phyloP scores from a whole-genome alignment of 2,797 vertebrate genomes.

The Eremophila alpestris region DNA sequence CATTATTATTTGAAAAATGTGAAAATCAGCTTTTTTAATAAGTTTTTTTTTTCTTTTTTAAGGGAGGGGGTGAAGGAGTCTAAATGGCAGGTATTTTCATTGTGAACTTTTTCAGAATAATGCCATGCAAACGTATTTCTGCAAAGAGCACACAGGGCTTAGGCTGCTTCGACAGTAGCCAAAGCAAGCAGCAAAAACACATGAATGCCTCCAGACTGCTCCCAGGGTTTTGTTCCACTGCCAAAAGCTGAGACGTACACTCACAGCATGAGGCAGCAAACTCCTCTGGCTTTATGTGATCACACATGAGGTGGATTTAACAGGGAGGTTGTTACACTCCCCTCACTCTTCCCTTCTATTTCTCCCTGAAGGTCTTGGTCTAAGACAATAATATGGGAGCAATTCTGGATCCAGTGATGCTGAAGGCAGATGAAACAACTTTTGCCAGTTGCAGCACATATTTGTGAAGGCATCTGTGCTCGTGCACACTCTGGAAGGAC shows the following conservation, averaged over 20 bases:
- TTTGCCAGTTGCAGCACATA: not conserved
- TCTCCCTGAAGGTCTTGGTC: not conserved
- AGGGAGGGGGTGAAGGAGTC: not conserved
- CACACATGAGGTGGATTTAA: not conserved
- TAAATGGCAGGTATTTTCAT: constrained; percentile 10
- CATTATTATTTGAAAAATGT: not conserved
- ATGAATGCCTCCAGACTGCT: constrained; percentile 38
- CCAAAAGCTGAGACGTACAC: constrained; percentile 26
- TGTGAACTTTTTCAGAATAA: constrained; percentile 11
- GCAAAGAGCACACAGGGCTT: not conserved
- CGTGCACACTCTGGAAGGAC: not conserved
- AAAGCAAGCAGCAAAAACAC: constrained; percentile 48
- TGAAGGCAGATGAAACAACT: constrained; percentile 19
- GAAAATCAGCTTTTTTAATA: not conserved
- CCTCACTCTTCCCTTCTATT: not conserved
- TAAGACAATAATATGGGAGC: not conserved
- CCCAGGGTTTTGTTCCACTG: constrained; percentile 26
- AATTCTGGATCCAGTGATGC: not conserved
- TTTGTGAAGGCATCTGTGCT: not conserved
- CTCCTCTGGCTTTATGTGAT: constrained; percentile 13
- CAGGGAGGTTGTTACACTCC: not conserved
- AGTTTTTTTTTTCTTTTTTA: not conserved
- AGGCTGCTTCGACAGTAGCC: not conserved
- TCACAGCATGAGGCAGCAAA: constrained; percentile 43
- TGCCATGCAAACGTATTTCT: not conserved